These are phyloP conservation scores for Strigamia transsilvanica DNA, from an alignment of 2,888 invertebrate species.

Conservation along the genomic window DNA sequence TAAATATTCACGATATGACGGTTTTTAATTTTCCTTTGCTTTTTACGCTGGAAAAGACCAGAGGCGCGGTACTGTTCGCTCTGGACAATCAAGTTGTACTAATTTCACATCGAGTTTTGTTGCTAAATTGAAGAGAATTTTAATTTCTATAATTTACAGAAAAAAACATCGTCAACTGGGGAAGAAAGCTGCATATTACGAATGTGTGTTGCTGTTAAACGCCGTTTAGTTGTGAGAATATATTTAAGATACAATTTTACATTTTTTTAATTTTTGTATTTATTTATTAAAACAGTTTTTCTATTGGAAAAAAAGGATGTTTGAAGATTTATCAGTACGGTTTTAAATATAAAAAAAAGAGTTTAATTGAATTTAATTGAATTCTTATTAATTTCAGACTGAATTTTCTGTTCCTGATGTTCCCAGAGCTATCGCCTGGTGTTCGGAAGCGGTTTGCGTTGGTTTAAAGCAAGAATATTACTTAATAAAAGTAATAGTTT, in stretches of 20 bases:
- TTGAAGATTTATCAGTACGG: constrained; percentile 69
- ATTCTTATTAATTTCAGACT: constrained; percentile 57
- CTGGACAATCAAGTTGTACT: constrained; percentile 68
- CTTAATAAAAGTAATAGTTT: constrained; percentile 73
- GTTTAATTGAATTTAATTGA: neutral
- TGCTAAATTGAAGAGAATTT: neutral
- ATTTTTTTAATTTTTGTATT: constrained; percentile 1
- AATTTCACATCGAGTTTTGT: neutral
- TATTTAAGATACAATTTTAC: neutral
- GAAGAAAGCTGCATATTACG: constrained; percentile 79
- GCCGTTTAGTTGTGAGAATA: constrained; percentile 62
- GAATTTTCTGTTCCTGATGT: constrained; percentile 82
- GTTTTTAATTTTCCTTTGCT: constrained; percentile 81
- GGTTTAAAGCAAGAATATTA: constrained; percentile 86
- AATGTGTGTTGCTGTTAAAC: constrained; percentile 81
- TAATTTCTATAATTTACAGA: constrained; percentile 63
- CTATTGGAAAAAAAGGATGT: constrained; percentile 86
- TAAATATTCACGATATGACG: constrained; percentile 84
- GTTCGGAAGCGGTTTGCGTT: constrained; percentile 82
- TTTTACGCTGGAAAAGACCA: constrained; percentile 78
- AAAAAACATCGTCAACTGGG: constrained; percentile 73
- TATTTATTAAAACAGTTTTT: constrained; percentile 72
- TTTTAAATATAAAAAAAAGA: no score
- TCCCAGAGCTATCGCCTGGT: constrained; percentile 83
- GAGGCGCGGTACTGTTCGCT: constrained; percentile 89